phyloP scores from a whole-genome alignment of 2,888 invertebrate species.

The Eretmocerus hayati region DNA sequence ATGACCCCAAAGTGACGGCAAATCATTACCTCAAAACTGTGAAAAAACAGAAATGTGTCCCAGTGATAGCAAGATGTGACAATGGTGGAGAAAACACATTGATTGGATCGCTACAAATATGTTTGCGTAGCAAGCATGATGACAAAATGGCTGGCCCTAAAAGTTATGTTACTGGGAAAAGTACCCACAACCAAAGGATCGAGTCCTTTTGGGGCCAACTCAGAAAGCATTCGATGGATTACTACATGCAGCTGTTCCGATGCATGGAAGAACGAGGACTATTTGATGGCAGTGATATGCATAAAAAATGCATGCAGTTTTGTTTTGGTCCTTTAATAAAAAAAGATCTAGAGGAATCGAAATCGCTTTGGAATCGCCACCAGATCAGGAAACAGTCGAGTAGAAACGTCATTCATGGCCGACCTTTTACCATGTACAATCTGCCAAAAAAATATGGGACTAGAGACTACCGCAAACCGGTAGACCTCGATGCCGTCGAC shows the following conservation, averaged over 20 bases:
- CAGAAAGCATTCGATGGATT: conserved; percentile 4
- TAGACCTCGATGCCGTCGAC: background rate
- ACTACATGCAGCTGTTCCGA: conserved; percentile 10
- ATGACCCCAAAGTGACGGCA: conserved; percentile 9
- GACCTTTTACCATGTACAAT: too few species aligned
- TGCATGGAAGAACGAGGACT: background rate
- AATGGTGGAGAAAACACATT: conserved; percentile 12
- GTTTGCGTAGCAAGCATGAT: conserved; percentile 2
- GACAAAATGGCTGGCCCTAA: conserved; percentile 10
- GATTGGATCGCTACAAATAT: conserved; percentile 7
- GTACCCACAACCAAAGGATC: conserved; percentile 14
- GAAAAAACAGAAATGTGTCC: conserved; percentile 7
- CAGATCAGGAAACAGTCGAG: background rate
- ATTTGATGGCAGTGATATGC: conserved; percentile 2
- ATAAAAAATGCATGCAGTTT: too few species aligned
- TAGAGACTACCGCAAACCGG: background rate
- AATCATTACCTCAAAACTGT: too few species aligned
- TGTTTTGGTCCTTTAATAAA: too few species aligned
- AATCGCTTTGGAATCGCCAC: background rate
- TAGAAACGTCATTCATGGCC: background rate
- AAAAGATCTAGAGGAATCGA: background rate
- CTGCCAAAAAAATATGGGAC: background rate
- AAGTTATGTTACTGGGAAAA: conserved; percentile 15
- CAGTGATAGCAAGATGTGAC: conserved; percentile 13
- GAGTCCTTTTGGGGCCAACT: conserved; percentile 18